These are phyloP conservation scores for Ypsolopha sequella DNA, from an alignment of 2,888 invertebrate genomes.

Conservation along the genomic window DNA sequence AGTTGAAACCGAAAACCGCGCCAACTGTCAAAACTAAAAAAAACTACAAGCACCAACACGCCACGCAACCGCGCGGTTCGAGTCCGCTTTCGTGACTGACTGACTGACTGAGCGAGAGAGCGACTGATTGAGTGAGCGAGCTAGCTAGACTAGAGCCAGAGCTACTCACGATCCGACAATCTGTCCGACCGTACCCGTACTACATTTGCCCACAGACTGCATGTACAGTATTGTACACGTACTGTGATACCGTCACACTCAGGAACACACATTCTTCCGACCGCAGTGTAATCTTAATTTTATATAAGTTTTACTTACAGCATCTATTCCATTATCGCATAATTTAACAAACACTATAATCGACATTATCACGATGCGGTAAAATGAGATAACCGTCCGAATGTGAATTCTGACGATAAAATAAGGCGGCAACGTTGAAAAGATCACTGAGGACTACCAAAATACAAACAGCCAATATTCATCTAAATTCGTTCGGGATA, in stretches of 20 bases:
- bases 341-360: conserved; percentile 58
- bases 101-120: conserved; percentile 44
- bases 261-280: conserved; percentile 25
- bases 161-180: conserved; percentile 23
- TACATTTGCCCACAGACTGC: conserved; percentile 25
- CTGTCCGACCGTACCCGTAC: conserved; percentile 27
- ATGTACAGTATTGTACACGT: conserved; percentile 13
- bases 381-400: conserved; percentile 54
- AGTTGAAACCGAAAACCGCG: conserved; percentile 60
- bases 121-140: conserved; percentile 45
- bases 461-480: conserved; percentile 46
- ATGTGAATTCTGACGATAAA: conserved; percentile 45
- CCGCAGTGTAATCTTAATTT: conserved; percentile 57
- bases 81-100: conserved; percentile 64
- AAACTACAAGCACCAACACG: conserved; percentile 68
- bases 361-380: conserved; percentile 62
- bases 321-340: conserved; percentile 46
- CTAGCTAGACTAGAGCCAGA: conserved; percentile 9
- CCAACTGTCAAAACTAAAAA: conserved; percentile 67
- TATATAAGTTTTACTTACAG: conserved; percentile 43
- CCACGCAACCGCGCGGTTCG: conserved; percentile 61
- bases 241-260: background rate
- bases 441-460: conserved; percentile 44
- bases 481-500: conserved; percentile 59
- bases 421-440: conserved; percentile 51